Percentiles rank a stretch among this genome's conserved stretches.
Evolutionary conservation across 2,797 vertebrate species (phyloP).

Genomic region (Falco columbarius): DNA sequence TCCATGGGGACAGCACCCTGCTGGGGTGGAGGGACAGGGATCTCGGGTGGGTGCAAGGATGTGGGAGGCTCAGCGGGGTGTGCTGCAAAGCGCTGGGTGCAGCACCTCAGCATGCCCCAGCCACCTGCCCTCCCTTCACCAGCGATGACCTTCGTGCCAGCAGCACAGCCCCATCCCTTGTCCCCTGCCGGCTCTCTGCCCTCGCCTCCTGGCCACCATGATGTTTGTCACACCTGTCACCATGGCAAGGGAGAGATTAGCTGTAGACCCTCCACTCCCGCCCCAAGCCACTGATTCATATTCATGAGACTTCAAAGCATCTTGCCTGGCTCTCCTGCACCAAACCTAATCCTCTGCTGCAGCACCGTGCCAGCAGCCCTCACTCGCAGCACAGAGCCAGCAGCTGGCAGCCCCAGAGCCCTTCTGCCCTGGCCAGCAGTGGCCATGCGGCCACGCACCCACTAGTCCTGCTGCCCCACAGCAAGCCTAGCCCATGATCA

Average conservation of each 20-base stretch:
- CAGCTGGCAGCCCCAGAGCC: background rate
- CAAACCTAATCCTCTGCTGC: constrained; percentile 65
- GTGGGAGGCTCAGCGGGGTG: background rate
- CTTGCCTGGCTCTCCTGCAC: constrained; percentile 42
- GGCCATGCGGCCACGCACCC: background rate
- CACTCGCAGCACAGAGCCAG: background rate
- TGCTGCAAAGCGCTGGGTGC: background rate
- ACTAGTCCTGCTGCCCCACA: rapidly evolving
- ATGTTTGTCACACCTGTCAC: constrained; percentile 59
- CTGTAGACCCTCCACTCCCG: background rate
- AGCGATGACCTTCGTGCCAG: background rate
- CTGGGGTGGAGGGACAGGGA: rapidly evolving
- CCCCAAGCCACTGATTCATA: constrained; percentile 67
- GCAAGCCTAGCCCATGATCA: background rate
- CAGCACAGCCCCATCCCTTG: background rate
- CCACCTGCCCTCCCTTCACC: background rate
- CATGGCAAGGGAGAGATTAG: constrained; percentile 53
- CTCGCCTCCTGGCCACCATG: rapidly evolving
- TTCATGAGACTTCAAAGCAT: constrained; percentile 72
- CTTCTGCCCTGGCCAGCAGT: background rate
- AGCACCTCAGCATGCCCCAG: background rate
- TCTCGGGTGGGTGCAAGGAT: rapidly evolving
- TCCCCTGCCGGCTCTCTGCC: constrained; percentile 6
- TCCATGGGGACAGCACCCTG: background rate
- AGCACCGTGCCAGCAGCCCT: constrained; percentile 31